Conservation (phyloP, 2,113 vertebrate genomes). For the Pontoporia blainvillei region DNA sequence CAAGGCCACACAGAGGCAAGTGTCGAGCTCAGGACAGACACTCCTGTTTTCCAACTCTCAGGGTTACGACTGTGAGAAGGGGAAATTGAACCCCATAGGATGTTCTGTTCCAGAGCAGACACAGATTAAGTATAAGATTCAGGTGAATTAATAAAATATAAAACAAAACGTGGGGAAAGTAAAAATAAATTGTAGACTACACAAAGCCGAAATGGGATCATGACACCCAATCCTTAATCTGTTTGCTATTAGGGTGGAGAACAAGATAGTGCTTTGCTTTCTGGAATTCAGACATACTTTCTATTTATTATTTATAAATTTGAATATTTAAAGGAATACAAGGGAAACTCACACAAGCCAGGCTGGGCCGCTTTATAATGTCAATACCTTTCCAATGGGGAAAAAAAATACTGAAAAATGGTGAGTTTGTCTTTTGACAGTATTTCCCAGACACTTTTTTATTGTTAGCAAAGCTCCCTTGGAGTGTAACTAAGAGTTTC, state of each 20-base stretch:
- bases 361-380: conserved; percentile 62
- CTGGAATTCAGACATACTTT: conserved; percentile 68
- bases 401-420: conserved; percentile 48
- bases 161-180: conserved; percentile 11
- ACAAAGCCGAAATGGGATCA: conserved; percentile 20
- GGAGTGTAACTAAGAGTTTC: conserved; percentile 67
- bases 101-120: background rate
- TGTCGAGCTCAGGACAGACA: background rate
- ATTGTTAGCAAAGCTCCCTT: conserved; percentile 71
- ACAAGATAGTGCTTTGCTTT: conserved; percentile 49
- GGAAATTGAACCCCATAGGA: background rate
- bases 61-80: background rate
- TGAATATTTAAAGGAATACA: conserved; percentile 67
- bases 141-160: conserved; percentile 26
- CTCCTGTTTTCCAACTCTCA: background rate
- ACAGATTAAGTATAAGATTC: conserved; percentile 39
- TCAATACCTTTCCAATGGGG: conserved; percentile 65
- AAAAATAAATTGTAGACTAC: conserved; percentile 44
- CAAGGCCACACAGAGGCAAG: background rate
- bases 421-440: conserved; percentile 68
- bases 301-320: conserved; percentile 49
- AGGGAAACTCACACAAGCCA: conserved; percentile 54
- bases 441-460: conserved; percentile 74
- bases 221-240: conserved; percentile 26
- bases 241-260: conserved; percentile 58